phyloP scores from a whole-genome alignment of 2,888 invertebrate species.

The Phalera bucephala region DNA sequence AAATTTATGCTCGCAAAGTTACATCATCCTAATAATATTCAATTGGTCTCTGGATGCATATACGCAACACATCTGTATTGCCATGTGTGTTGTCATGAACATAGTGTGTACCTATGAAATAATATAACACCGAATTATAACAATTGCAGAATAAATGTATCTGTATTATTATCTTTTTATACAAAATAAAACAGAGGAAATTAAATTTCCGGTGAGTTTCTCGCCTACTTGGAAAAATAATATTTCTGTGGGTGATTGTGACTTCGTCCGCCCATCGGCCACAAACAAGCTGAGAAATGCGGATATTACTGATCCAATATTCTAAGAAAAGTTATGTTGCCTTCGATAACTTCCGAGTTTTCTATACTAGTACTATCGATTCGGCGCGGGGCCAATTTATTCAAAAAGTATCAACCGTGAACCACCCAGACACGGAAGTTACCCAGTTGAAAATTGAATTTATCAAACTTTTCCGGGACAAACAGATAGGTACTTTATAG shows the following conservation, averaged over 20 bases:
- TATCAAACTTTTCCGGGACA: slow-evolving; percentile 77
- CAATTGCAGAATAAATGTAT: background rate
- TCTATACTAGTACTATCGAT: slow-evolving; percentile 63
- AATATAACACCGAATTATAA: background rate
- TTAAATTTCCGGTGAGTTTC: slow-evolving; percentile 39
- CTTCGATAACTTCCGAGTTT: slow-evolving; percentile 48
- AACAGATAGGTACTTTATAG: slow-evolving; percentile 73
- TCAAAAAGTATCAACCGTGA: slow-evolving; percentile 76
- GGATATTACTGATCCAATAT: slow-evolving; percentile 54
- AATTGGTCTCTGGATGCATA: too few species aligned
- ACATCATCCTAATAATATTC: too few species aligned
- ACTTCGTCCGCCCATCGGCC: slow-evolving; percentile 30
- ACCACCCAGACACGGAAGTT: slow-evolving; percentile 71
- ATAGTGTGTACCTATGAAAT: too few species aligned
- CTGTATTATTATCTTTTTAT: slow-evolving; percentile 7
- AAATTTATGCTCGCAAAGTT: too few species aligned
- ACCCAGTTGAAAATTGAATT: slow-evolving; percentile 76
- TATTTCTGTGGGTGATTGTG: slow-evolving; percentile 35
- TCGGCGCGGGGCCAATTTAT: slow-evolving; percentile 69
- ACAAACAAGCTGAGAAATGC: slow-evolving; percentile 42
- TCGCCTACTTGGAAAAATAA: slow-evolving; percentile 34
- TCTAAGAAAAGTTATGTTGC: slow-evolving; percentile 44
- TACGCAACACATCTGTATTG: too few species aligned
- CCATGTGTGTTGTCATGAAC: too few species aligned
- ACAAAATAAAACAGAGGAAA: slow-evolving; percentile 27